Percentiles rank a stretch among this genome's conserved stretches.
Evolutionary conservation across 2,797 vertebrate genomes (phyloP).

Genomic region (Paramormyrops hopkinsi): DNA sequence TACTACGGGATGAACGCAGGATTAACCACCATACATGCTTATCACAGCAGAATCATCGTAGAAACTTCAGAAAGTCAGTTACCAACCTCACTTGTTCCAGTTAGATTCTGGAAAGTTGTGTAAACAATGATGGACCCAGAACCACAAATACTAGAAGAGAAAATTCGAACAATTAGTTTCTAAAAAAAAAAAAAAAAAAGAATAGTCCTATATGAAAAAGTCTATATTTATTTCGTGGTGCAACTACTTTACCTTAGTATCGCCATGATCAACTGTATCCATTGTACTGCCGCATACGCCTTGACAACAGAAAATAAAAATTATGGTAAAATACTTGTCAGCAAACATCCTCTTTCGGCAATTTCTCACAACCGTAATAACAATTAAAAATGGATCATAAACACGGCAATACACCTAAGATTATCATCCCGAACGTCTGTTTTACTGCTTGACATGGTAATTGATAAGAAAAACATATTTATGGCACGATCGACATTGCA

Average conservation of each 20-base stretch:
- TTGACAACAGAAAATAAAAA: slow-evolving; percentile 28
- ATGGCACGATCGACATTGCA: not conserved
- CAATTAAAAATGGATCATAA: not conserved
- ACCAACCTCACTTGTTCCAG: slow-evolving; percentile 51
- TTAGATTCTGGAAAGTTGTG: slow-evolving; percentile 41
- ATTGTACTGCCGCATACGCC: slow-evolving; percentile 50
- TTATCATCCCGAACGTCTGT: not conserved
- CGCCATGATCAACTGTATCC: slow-evolving; percentile 57
- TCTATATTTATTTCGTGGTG: not conserved
- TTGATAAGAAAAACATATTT: not conserved
- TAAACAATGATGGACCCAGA: slow-evolving; percentile 56
- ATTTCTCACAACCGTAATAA: not conserved
- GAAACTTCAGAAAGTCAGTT: not conserved
- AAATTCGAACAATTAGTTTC: not conserved
- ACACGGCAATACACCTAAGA: not conserved
- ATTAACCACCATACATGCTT: not conserved
- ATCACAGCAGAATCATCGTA: not conserved
- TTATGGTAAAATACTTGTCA: not conserved
- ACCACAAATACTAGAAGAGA: slow-evolving; percentile 47
- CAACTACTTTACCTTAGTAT: slow-evolving; percentile 52
- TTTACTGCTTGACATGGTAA: not conserved
- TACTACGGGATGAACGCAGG: not conserved
- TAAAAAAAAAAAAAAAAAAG: not conserved
- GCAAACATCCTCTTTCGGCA: not conserved
- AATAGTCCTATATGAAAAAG: not conserved